phyloP scores from a whole-genome alignment of 2,888 invertebrate genomes.

The Drosophila mayaguana region DNA sequence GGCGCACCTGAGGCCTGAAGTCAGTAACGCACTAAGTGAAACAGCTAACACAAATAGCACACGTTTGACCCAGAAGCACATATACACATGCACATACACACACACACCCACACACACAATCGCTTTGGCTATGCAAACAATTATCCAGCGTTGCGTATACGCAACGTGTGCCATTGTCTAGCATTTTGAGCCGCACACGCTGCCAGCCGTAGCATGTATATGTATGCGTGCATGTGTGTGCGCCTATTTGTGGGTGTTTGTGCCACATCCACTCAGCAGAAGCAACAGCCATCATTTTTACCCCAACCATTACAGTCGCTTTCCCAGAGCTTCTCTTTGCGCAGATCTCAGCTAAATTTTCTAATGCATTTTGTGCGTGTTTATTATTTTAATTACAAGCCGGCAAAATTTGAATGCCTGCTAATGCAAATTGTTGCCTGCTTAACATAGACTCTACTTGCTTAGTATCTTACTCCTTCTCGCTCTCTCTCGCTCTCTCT shows the following conservation, averaged over 20 bases:
- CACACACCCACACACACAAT: slow-evolving; percentile 14
- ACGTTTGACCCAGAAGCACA: slow-evolving; percentile 52
- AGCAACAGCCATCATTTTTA: slow-evolving; percentile 3
- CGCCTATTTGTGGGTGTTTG: slow-evolving; percentile 2
- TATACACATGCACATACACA: slow-evolving; percentile 11
- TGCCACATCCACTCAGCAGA: slow-evolving; percentile 36
- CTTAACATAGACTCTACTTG: neutral
- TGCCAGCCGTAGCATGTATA: slow-evolving; percentile 12
- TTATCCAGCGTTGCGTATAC: slow-evolving; percentile 72
- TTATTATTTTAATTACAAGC: slow-evolving; percentile 78
- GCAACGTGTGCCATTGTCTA: slow-evolving; percentile 64
- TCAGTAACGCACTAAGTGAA: slow-evolving; percentile 72
- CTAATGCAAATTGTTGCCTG: slow-evolving; percentile 67
- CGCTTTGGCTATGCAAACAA: slow-evolving; percentile 62
- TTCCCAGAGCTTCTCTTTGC: slow-evolving; percentile 25
- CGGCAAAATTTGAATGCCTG: slow-evolving; percentile 61
- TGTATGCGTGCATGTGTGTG: slow-evolving; percentile 5
- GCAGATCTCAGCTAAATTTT: slow-evolving; percentile 59
- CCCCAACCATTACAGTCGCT: neutral
- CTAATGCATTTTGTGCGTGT: slow-evolving; percentile 80
- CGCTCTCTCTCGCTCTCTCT: neutral
- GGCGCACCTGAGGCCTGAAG: slow-evolving; percentile 61
- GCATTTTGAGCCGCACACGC: slow-evolving; percentile 34
- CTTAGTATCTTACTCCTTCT: neutral
- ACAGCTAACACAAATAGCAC: slow-evolving; percentile 74